Evolutionary conservation across 2,888 invertebrate species (phyloP).

Genomic region (Ryuthela nishihirai): DNA sequence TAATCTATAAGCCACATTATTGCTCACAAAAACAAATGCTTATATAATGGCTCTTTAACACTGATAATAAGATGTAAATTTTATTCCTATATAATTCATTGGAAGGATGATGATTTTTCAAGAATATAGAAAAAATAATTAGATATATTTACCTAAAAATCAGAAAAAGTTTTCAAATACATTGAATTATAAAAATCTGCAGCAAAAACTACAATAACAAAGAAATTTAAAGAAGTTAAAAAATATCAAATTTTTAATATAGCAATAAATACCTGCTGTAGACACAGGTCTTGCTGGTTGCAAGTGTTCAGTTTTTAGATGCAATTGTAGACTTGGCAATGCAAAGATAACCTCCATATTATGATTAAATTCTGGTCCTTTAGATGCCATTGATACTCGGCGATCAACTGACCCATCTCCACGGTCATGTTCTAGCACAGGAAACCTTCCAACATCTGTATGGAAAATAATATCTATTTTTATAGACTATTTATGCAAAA

Average conservation of each 20-base stretch:
- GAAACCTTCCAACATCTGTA: slow-evolving; percentile 83
- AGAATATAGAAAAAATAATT: too few relatives aligned
- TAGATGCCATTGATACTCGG: slow-evolving; percentile 48
- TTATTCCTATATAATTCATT: too few relatives aligned
- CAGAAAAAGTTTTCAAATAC: too few relatives aligned
- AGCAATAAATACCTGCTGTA: slow-evolving; percentile 17
- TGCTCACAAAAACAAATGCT: too few relatives aligned
- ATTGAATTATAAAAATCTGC: too few relatives aligned
- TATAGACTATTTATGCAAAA: too few relatives aligned
- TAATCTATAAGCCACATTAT: too few relatives aligned
- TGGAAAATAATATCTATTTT: too few relatives aligned
- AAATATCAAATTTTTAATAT: neutral
- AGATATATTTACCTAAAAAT: too few relatives aligned
- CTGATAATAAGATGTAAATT: too few relatives aligned
- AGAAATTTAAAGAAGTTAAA: neutral
- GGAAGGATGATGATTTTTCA: too few relatives aligned
- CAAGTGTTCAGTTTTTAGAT: slow-evolving; percentile 86
- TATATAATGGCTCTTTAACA: too few relatives aligned
- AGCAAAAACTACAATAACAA: neutral
- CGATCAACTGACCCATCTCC: slow-evolving; percentile 18
- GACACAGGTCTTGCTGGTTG: slow-evolving; percentile 63
- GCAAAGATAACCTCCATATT: slow-evolving; percentile 95
- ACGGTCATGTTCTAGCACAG: slow-evolving; percentile 67
- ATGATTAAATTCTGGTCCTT: slow-evolving; percentile 73
- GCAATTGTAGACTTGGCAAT: slow-evolving; percentile 84